Evolutionary conservation across 2,113 vertebrate genomes (phyloP), one percentile per base, ranked within the genome.

Genomic region (Morone chrysops): DNA sequence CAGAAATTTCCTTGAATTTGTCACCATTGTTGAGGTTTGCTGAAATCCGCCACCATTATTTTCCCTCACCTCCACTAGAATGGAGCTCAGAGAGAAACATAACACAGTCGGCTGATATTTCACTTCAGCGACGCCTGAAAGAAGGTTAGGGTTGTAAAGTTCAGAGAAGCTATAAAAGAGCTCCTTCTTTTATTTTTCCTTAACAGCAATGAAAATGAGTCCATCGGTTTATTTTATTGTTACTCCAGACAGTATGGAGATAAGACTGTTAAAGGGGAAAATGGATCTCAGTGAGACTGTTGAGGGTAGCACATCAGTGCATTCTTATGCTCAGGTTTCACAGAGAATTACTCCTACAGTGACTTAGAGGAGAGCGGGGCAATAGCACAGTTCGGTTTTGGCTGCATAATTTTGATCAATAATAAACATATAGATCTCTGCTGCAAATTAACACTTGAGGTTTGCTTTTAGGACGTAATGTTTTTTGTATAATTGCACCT

Each of bases 151-250:
- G 53, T 25, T 81, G 54, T 81, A 73, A 89, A 92, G 70, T 73
- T 79, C 76, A 75, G 60, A 25, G 61, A 80, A 69, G n/a, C 51
- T 67, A 67, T 84, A 82, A 84, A 82, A 63, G 51, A 62, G 71
- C 65, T 31, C 4, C 60, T 81, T 57, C 11, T 90, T 75, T 83
- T 80, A 84, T 82, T 86, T 81, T 81, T 76, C 22, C 85, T 85
- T 88, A 71, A 88, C 71, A 71, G 75, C 72, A 40, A 57, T 62
- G 73, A 70, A 78, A 83, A 87, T 81, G 65, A 87, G 59, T 84
- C 71, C 75, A 88, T 85, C 62, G 50, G 66, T 86, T 83, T 80
- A 47, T 73, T 84, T 85, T 84, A 84, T 83, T 75, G 22, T 45
- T 36, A 57, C 70, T 68, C 68, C 50, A 68, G 48, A 63, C n/a